Base-by-base conservation (phyloP, 2,888 invertebrate species). In the Agrotis clavis region DNA sequence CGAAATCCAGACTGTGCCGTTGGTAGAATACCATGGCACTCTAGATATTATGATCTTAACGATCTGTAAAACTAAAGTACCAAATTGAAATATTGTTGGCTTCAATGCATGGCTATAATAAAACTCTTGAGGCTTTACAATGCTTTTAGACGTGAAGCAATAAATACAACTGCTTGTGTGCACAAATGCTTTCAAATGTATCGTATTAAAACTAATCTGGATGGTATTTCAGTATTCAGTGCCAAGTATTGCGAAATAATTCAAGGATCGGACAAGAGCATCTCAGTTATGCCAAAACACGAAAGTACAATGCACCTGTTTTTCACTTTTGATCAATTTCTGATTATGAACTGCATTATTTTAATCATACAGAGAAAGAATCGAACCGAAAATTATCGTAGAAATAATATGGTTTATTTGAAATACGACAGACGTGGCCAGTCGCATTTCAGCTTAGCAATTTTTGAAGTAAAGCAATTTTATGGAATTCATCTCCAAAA, bases 201-300 rank as follows among this genome's bases (percentile, higher is more conserved):
- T 41, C 16, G 19, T 64, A 35, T 45, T 47, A 19, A 25, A 54
- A 71, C n/a, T 54, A 45, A 65, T 69, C 25, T 69, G 30, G n/a
- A 48, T 47, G 45, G n/a, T 65, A 67, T 79, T 73, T 48, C 21
- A 57, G 51, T 41, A 25, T 7, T 35, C 18, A 30, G 56, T 79
- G 74, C 77, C 80, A 77, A 65, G 25, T 14, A 25, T 72, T 51
- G 41, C 65, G 45, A 57, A 50, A 65, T 54, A 41, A 70, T 4
- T 61, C 35, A 48, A 18, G 16, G 13, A 62, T 66, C 41, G 35
- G 60, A 50, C 30, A 51, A 47, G 25, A 16, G 56, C 60, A 35
- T 64, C 66, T 35, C 13, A 18, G 53, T 71, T 5, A 47, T 56
- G 63, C 60, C 72, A 78, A 51, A 64, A 60, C 51, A 50, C 47